Evolutionary conservation across 2,888 invertebrate species (phyloP).

Genomic region (Marasmarcha lunaedactyla): DNA sequence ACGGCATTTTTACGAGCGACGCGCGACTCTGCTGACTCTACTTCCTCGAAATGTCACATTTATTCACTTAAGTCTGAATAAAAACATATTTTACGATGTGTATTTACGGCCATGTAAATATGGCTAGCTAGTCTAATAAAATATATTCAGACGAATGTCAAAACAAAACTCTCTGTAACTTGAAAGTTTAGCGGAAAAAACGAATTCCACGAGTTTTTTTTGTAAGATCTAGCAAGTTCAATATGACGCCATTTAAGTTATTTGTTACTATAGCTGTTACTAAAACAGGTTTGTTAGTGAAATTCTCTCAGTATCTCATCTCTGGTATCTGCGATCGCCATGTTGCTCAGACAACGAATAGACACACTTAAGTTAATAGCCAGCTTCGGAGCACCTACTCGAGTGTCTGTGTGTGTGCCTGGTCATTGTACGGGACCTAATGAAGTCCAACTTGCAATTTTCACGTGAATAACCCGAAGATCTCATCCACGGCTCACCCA

Average conservation of each 20-base stretch:
- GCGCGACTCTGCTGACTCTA: slow-evolving; percentile 24
- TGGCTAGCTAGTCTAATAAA: slow-evolving; percentile 22
- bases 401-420: slow-evolving; percentile 20
- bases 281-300: slow-evolving; percentile 37
- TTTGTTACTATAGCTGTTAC: too few relatives aligned
- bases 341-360: slow-evolving; percentile 17
- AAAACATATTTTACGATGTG: slow-evolving; percentile 16
- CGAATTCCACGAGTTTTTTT: too few relatives aligned
- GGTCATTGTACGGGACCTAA: slow-evolving; percentile 38
- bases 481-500: slow-evolving; percentile 22
- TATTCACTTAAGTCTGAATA: slow-evolving; percentile 33
- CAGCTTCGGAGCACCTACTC: slow-evolving; percentile 15
- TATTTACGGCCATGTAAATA: slow-evolving; percentile 23
- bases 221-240: too few relatives aligned
- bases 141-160: slow-evolving; percentile 17
- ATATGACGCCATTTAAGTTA: slow-evolving; percentile 20
- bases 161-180: slow-evolving; percentile 3
- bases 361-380: slow-evolving; percentile 28
- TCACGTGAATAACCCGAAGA: slow-evolving; percentile 30
- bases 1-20: slow-evolving; percentile 31
- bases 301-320: slow-evolving; percentile 39
- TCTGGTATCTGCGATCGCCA: slow-evolving; percentile 27
- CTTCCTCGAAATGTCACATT: slow-evolving; percentile 33
- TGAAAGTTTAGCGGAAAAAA: neutral
- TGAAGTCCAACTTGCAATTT: slow-evolving; percentile 45